phyloP scores from a whole-genome alignment of 2,888 invertebrate species.

The Eupithecia exiguata region DNA sequence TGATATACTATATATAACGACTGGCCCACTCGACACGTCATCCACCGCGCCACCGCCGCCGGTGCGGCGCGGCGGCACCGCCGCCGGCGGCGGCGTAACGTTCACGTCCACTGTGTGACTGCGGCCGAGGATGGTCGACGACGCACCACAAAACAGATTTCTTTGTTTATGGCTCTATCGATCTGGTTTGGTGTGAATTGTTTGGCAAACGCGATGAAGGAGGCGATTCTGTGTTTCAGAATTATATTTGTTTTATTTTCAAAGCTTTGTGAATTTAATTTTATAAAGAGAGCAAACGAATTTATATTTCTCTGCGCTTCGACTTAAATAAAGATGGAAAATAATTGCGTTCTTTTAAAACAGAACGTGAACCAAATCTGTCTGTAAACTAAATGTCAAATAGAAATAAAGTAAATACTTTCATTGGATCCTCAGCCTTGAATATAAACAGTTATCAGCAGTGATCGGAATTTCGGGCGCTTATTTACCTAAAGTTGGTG shows the following conservation, averaged over 20 bases:
- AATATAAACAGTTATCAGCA: neutral
- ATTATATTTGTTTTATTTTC: conserved; percentile 47
- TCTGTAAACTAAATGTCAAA: neutral
- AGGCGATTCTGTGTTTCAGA: conserved; percentile 52
- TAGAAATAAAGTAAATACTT: neutral
- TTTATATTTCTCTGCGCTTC: neutral
- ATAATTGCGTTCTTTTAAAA: neutral
- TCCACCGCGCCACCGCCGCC: too few relatives aligned
- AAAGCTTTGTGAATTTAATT: conserved; percentile 39
- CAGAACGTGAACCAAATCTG: neutral
- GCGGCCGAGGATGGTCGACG: conserved; percentile 39
- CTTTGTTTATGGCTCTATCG: conserved; percentile 63
- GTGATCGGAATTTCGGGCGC: too few relatives aligned
- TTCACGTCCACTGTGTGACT: neutral
- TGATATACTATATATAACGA: neutral
- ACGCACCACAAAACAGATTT: conserved; percentile 58
- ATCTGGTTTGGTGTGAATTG: conserved; percentile 58
- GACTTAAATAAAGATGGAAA: neutral
- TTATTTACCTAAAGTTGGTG: too few relatives aligned
- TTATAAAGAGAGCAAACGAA: conserved; percentile 34
- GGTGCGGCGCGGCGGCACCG: too few relatives aligned
- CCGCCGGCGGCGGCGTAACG: neutral
- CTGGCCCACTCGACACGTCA: neutral
- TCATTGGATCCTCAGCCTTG: neutral
- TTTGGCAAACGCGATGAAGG: conserved; percentile 55